Evolutionary conservation across 2,888 invertebrate species (phyloP).

Genomic region (Gerris lacustris): DNA sequence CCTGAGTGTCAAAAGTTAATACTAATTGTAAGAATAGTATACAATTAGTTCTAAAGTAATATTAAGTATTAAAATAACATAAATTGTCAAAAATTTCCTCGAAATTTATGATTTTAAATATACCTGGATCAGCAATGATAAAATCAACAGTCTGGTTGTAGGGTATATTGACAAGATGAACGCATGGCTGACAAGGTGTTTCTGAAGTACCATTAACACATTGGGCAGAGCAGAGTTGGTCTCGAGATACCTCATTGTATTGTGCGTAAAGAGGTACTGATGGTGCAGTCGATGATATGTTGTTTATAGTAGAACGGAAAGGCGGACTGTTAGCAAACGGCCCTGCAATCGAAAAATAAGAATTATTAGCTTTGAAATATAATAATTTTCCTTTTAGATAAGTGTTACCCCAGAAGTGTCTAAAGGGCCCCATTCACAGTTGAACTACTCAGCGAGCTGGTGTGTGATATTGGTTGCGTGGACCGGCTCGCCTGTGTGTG

Average conservation of each 20-base stretch:
- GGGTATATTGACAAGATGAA: conserved; percentile 52
- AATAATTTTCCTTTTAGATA: no score
- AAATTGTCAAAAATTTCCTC: no score
- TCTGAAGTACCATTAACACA: conserved; percentile 7
- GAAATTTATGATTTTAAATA: conserved; percentile 25
- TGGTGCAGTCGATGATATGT: conserved; percentile 60
- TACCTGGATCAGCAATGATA: conserved; percentile 61
- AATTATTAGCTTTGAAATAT: no score
- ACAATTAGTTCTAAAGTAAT: no score
- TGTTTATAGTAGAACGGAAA: conserved; percentile 42
- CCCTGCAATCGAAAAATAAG: neutral
- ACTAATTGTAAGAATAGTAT: no score
- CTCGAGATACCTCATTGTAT: conserved; percentile 42
- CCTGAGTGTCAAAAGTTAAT: no score
- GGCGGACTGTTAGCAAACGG: neutral
- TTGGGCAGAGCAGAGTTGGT: conserved; percentile 39
- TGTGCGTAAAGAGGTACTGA: conserved; percentile 65
- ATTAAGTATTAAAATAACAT: no score
- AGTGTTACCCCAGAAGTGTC: no score
- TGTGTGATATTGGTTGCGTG: no score
- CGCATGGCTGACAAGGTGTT: conserved; percentile 35
- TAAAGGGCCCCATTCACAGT: no score
- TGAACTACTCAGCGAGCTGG: no score
- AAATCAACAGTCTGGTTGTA: conserved; percentile 56
- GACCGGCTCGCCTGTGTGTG: no score